Evolutionary conservation across 2,113 vertebrate species (phyloP).

Genomic region (Haliaeetus leucogaster): DNA sequence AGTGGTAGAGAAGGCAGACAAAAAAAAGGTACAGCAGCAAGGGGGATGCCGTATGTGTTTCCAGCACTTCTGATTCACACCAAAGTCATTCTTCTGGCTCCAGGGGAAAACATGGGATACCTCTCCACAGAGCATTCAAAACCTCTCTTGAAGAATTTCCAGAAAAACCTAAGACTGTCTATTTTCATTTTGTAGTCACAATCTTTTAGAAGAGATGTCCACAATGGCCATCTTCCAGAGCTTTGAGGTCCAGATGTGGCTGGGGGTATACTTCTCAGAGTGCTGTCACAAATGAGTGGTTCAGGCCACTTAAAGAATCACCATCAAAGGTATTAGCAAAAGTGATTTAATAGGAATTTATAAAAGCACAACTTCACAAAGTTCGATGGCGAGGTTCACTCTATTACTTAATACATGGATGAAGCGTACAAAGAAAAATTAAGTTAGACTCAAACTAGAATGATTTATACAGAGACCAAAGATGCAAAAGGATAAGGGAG

Average conservation of each 20-base stretch:
- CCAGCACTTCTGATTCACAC: neutral
- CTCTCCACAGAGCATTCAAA: neutral
- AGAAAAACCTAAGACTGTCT: neutral
- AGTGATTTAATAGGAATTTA: too few relatives aligned
- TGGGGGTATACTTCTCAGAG: neutral
- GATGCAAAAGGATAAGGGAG: too few relatives aligned
- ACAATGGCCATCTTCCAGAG: neutral
- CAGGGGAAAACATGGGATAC: neutral
- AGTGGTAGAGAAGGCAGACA: neutral
- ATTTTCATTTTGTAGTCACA: neutral
- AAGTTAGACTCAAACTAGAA: too few relatives aligned
- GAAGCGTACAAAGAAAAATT: too few relatives aligned
- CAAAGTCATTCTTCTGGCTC: neutral
- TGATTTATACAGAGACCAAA: too few relatives aligned
- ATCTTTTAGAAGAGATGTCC: neutral
- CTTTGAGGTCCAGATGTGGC: neutral
- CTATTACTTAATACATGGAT: too few relatives aligned
- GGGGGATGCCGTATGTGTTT: fast-evolving
- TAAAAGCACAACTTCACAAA: too few relatives aligned
- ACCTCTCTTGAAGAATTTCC: neutral
- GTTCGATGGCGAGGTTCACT: too few relatives aligned
- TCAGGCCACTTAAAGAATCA: too few relatives aligned
- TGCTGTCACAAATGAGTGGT: too few relatives aligned
- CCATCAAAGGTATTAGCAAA: too few relatives aligned
- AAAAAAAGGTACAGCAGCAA: neutral